Conservation (phyloP, 2,113 vertebrate genomes). For the Neopipo cinnamomea region DNA sequence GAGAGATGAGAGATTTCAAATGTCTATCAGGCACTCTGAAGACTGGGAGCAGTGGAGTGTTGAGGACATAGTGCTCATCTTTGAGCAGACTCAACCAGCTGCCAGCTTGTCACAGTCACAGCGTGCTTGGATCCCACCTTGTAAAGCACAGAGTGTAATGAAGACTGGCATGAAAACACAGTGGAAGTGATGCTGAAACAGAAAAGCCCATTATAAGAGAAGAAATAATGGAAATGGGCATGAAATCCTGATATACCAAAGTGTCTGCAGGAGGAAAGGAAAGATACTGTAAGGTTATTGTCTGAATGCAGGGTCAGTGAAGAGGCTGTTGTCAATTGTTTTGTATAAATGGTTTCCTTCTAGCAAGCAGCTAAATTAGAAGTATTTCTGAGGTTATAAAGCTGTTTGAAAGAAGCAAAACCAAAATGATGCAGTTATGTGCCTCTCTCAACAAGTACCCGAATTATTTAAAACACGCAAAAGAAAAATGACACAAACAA, state of each 20-base stretch:
- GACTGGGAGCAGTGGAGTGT: neutral
- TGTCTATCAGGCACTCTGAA: neutral
- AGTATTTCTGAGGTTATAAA: neutral
- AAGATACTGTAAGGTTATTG: neutral
- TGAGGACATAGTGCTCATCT: neutral
- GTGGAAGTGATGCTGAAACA: neutral
- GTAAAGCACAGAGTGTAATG: neutral
- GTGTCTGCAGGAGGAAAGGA: neutral
- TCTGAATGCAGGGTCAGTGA: neutral
- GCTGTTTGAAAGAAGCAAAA: neutral
- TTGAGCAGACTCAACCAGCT: neutral
- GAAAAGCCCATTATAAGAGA: neutral
- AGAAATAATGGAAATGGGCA: neutral
- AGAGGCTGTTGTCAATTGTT: neutral
- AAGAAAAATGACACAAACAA: neutral
- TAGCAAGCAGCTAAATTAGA: neutral
- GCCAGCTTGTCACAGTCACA: accelerated
- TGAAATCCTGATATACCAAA: neutral
- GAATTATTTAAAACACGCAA: neutral
- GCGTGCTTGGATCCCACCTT: too few relatives aligned
- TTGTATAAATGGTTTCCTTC: neutral
- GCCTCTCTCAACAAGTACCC: neutral
- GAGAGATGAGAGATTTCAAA: neutral
- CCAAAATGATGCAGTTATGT: neutral
- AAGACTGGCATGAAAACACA: neutral